phyloP scores from a whole-genome alignment of 2,888 invertebrate genomes.

The Adelognathus sp. region DNA sequence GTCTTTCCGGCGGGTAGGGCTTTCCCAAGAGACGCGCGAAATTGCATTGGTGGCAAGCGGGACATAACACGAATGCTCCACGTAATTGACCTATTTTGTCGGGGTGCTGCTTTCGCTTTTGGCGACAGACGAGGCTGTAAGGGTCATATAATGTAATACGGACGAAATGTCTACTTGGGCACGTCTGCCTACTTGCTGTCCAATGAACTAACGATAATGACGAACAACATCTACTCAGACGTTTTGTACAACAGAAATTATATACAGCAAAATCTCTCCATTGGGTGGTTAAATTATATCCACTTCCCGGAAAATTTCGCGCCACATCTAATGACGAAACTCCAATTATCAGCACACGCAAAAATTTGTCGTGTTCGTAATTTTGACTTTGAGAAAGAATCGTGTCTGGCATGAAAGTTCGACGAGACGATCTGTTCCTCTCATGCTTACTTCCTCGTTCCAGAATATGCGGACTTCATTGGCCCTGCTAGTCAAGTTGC shows the following conservation, averaged over 20 bases:
- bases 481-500: no score
- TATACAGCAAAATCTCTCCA: neutral
- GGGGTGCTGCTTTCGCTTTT: slow-evolving; percentile 14
- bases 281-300: neutral
- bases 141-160: slow-evolving; percentile 37
- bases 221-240: slow-evolving; percentile 41
- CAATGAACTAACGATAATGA: slow-evolving; percentile 67
- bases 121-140: slow-evolving; percentile 21
- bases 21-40: neutral
- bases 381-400: neutral
- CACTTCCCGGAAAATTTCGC: neutral
- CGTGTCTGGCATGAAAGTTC: neutral
- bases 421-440: neutral
- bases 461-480: neutral
- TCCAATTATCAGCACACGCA: neutral
- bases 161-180: slow-evolving; percentile 64
- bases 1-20: slow-evolving; percentile 37
- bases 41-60: slow-evolving; percentile 4
- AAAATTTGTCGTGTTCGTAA: neutral
- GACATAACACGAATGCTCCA: slow-evolving; percentile 58
- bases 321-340: neutral
- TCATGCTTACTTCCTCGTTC: neutral
- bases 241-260: neutral
- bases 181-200: slow-evolving; percentile 60
- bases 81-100: slow-evolving; percentile 69